A percentile compares a stretch with the other conserved stretches of the same genome.
These are phyloP conservation scores for Mamestra brassicae DNA, from an alignment of 2,888 invertebrate species.

Conservation along the genomic window DNA sequence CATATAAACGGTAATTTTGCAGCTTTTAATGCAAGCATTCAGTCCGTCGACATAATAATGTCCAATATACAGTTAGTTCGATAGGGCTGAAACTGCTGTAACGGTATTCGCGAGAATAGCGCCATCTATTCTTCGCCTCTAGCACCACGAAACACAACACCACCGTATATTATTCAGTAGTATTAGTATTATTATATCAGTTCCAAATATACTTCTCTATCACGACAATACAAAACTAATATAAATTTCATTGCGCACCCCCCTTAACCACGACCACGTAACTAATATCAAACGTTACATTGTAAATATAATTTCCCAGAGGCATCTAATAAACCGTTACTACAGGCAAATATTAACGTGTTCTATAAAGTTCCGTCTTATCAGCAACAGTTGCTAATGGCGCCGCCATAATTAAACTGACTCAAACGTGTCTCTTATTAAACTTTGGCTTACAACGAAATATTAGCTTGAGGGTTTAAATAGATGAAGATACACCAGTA, in stretches of 20 bases:
- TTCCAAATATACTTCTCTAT: constrained; percentile 3
- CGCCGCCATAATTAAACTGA: constrained; percentile 61
- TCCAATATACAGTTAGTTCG: too few relatives aligned
- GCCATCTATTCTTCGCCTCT: background rate
- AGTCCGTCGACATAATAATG: background rate
- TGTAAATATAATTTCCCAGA: constrained; percentile 70
- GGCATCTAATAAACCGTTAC: constrained; percentile 66
- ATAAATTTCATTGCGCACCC: constrained; percentile 51
- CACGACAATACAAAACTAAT: constrained; percentile 48
- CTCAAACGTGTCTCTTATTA: constrained; percentile 48
- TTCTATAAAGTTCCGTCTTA: constrained; percentile 69
- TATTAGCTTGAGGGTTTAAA: constrained; percentile 36
- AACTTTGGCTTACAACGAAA: constrained; percentile 45
- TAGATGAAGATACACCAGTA: background rate
- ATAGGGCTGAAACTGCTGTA: background rate
- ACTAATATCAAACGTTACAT: constrained; percentile 65
- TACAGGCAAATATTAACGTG: constrained; percentile 66
- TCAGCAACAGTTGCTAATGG: constrained; percentile 68
- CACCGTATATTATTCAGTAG: too few relatives aligned
- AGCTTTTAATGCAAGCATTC: too few relatives aligned
- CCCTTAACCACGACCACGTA: constrained; percentile 52
- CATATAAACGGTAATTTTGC: too few relatives aligned
- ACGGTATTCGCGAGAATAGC: background rate
- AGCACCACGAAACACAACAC: background rate
- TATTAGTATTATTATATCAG: background rate